Evolutionary conservation across 2,888 invertebrate species (phyloP).

Genomic region (Drosophila gaucha): DNA sequence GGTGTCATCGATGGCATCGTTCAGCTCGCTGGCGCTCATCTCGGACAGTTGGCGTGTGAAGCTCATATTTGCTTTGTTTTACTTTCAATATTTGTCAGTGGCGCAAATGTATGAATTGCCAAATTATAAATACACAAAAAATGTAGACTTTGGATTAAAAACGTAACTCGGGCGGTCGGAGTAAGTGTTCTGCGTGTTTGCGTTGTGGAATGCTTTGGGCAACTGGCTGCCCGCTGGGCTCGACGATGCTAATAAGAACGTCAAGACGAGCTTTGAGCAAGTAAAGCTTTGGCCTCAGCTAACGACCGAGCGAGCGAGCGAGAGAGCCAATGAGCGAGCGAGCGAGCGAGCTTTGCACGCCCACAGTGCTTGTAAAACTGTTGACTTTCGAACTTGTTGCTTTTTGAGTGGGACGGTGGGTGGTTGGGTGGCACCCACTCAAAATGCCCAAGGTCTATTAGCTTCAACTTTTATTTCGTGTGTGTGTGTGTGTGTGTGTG

Average conservation of each 20-base stretch:
- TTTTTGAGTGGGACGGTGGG: slow-evolving; percentile 3
- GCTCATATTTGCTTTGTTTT: slow-evolving; percentile 57
- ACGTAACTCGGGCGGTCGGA: background rate
- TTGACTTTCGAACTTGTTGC: slow-evolving; percentile 64
- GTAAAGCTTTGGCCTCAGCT: slow-evolving; percentile 26
- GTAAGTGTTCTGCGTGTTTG: slow-evolving; percentile 24
- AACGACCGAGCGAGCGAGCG: background rate
- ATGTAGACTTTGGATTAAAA: slow-evolving; percentile 16
- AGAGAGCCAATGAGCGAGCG: background rate
- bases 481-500: background rate
- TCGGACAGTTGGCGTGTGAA: slow-evolving; percentile 84
- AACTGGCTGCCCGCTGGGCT: slow-evolving; percentile 35
- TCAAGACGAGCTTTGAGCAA: slow-evolving; percentile 61
- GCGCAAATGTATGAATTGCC: slow-evolving; percentile 21
- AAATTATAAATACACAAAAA: slow-evolving; percentile 48
- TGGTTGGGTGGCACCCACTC: slow-evolving; percentile 31
- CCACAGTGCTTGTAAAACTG: slow-evolving; percentile 33
- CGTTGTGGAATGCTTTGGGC: slow-evolving; percentile 56
- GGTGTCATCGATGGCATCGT: slow-evolving; percentile 85
- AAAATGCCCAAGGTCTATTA: slow-evolving; percentile 46
- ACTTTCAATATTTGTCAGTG: slow-evolving; percentile 16
- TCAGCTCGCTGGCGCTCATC: slow-evolving; percentile 84
- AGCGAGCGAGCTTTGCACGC: slow-evolving; percentile 27
- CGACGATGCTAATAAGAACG: slow-evolving; percentile 67
- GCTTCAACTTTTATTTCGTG: slow-evolving; percentile 6